Conservation (phyloP, 2,888 invertebrate genomes). For the Amblyjoppa proteus region DNA sequence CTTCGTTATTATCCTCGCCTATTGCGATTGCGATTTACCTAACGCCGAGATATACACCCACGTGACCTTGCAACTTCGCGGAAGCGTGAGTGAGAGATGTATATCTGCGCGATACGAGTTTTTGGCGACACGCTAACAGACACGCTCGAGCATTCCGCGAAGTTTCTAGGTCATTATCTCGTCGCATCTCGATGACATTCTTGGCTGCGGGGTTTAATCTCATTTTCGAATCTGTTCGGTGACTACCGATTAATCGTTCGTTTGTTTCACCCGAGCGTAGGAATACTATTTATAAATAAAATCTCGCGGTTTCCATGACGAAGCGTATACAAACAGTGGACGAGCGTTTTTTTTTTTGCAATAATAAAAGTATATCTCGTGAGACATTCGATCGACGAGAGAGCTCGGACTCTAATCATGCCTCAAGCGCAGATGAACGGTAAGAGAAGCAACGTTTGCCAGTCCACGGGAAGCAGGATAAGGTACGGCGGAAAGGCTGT, state of each 20-base stretch:
- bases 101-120: slow-evolving; percentile 11
- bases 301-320: background rate
- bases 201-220: slow-evolving; percentile 8
- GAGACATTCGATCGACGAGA: too few relatives aligned
- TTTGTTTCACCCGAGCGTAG: background rate
- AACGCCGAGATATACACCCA: slow-evolving; percentile 31
- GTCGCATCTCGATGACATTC: slow-evolving; percentile 14
- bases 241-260: background rate
- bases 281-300: background rate
- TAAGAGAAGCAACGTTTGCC: slow-evolving; percentile 40
- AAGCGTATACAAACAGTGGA: slow-evolving; percentile 43
- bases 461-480: slow-evolving; percentile 56
- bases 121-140: slow-evolving; percentile 21
- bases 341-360: slow-evolving; percentile 1
- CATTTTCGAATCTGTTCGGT: slow-evolving; percentile 2
- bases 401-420: slow-evolving; percentile 25
- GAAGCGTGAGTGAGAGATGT: slow-evolving; percentile 14
- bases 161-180: slow-evolving; percentile 45
- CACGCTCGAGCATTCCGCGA: background rate
- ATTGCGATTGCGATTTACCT: slow-evolving; percentile 30
- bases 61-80: slow-evolving; percentile 57
- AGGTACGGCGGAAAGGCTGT: slow-evolving; percentile 55
- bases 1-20: slow-evolving; percentile 22
- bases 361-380: too few relatives aligned
- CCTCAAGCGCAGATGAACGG: slow-evolving; percentile 42